Percentiles rank a stretch among this genome's conserved stretches.
Conservation (phyloP, 1,140 invertebrate genomes). For the Phymastichus coffea region DNA sequence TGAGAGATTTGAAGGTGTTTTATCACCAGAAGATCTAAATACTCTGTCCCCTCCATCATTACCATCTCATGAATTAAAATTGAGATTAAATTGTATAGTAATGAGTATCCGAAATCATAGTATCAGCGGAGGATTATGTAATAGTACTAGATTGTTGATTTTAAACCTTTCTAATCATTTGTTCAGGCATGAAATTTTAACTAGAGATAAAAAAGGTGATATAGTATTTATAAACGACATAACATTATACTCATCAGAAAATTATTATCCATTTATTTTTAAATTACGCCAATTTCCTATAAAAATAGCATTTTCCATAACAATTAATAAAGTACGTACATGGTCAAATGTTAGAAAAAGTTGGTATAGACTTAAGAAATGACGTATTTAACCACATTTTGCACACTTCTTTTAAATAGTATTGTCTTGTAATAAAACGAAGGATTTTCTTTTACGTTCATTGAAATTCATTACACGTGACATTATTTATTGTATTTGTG, state of each 20-base stretch:
- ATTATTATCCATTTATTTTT: constrained; percentile 26
- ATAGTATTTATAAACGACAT: constrained; percentile 6
- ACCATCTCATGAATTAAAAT: constrained; percentile 9
- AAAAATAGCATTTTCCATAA: constrained; percentile 24
- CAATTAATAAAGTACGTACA: constrained; percentile 25
- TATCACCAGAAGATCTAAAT: constrained; percentile 27
- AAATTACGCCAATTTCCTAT: constrained; percentile 23
- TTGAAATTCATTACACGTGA: no score
- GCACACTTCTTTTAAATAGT: no score
- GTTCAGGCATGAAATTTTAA: neutral
- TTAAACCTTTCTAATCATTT: constrained; percentile 2
- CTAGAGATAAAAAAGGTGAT: neutral
- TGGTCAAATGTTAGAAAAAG: constrained; percentile 11
- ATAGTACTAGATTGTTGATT: constrained; percentile 9
- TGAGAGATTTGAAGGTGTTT: constrained; percentile 4
- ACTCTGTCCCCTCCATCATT: neutral
- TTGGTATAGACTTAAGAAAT: neutral
- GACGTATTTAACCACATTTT: constrained; percentile 9
- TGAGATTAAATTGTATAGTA: constrained; percentile 14
- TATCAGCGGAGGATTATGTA: neutral
- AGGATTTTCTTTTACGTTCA: no score
- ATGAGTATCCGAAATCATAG: constrained; percentile 15
- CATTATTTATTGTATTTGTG: no score
- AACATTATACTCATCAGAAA: constrained; percentile 22
- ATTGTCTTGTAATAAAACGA: no score